Base-by-base conservation (phyloP, 2,888 invertebrate species). In the Drosophila emarginata region DNA sequence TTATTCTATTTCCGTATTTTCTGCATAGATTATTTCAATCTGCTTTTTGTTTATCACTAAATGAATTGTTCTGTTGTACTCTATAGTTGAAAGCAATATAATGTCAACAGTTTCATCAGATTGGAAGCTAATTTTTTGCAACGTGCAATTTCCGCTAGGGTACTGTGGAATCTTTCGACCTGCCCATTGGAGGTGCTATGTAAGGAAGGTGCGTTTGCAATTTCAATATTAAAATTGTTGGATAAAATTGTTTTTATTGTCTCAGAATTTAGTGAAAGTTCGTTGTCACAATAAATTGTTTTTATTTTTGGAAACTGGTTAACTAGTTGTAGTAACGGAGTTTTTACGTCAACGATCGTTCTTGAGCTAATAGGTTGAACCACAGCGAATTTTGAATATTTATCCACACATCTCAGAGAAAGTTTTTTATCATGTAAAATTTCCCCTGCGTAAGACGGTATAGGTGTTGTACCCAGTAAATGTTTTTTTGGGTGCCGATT, bases 221-320 rank as follows among this genome's bases (percentile, higher is more conserved):
- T 15, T 5, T 26, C 4, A 12, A 58, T 15, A 3, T 39, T 18
- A n/a, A 39, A 64, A 7, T 64, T 51, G 11, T 64, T 58, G 11
- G 12, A n/a, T 4, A 58, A 23, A 14, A 57, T 11, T 5, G 36
- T 14, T 12, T 14, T 40, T 6, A 56, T 63, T 1, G 62, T 54
- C 1, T 63, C 2, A 52, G 36, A 62, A 2, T 61, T 61, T 15
- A 61, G 15, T 0, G 28, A 61, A 12, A 5, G 26, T 36, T 59
- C 62, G 51, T 69, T 75, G 37, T 70, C 67, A 45, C 72, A 72
- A 40, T 61, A 70, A 52, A 72, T 67, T 14, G 60, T 50, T 64
- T 72, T 72, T 5, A 50, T 61, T 11, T 52, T 32, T 9, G 68
- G 39, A 45, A 72, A 72, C 2, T 67, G 37, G 50, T 66, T 70